These are phyloP conservation scores for Venustaconcha ellipsiformis DNA, from an alignment of 1,140 invertebrate genomes.

Conservation along the genomic window DNA sequence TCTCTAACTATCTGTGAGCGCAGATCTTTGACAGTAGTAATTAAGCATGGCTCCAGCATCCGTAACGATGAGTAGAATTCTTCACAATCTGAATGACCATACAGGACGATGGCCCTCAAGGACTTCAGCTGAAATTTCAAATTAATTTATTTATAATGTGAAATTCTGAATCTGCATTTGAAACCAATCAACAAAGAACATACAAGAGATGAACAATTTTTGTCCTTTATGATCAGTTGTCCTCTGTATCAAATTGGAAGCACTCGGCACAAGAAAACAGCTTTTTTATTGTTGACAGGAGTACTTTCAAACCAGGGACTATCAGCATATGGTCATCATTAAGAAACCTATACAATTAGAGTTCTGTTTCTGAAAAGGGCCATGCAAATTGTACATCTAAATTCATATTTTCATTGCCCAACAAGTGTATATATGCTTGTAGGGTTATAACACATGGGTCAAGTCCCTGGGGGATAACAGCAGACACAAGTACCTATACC, in stretches of 20 bases:
- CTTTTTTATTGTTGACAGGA: neutral
- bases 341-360: no score
- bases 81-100: constrained; percentile 84
- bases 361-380: no score
- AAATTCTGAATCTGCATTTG: no score
- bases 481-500: no score
- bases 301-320: no score
- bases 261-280: neutral
- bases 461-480: no score
- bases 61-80: constrained; percentile 87
- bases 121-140: constrained; percentile 79
- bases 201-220: neutral
- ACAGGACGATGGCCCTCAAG: constrained; percentile 81
- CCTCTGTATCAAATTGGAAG: neutral
- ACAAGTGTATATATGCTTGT: no score
- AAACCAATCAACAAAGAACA: no score
- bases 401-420: no score
- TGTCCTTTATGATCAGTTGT: neutral
- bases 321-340: no score
- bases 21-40: constrained; percentile 89
- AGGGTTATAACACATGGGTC: no score
- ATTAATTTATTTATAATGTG: neutral
- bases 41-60: constrained; percentile 83
- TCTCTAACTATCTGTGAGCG: constrained; percentile 93
- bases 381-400: no score